These are phyloP conservation scores for Idaea dimidiata DNA, from an alignment of 2,888 invertebrate species.

Conservation along the genomic window DNA sequence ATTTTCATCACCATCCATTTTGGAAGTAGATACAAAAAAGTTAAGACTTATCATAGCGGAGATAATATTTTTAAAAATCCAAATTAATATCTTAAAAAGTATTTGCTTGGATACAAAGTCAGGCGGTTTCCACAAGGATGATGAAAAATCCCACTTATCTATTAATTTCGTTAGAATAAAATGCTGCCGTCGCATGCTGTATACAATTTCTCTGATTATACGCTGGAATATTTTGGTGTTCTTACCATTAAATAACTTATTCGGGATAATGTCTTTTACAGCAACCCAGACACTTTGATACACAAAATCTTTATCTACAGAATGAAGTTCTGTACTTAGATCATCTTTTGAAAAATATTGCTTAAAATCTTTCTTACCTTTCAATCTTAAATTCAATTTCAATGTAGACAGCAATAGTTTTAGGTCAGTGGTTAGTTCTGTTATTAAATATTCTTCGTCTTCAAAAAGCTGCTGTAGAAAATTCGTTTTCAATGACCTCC, in stretches of 20 bases:
- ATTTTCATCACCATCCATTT: constrained; percentile 65
- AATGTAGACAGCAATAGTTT: constrained; percentile 37
- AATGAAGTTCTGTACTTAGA: constrained; percentile 29
- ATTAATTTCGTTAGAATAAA: constrained; percentile 42
- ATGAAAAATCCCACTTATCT: constrained; percentile 54
- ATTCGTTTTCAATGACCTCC: constrained; percentile 37
- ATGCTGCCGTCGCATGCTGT: constrained; percentile 67
- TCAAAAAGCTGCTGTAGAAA: constrained; percentile 38
- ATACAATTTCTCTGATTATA: constrained; percentile 46
- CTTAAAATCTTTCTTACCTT: constrained; percentile 55
- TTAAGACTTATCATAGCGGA: constrained; percentile 63
- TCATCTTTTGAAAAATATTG: constrained; percentile 39
- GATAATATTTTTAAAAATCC: constrained; percentile 58
- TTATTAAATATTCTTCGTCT: constrained; percentile 37
- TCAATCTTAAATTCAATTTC: constrained; percentile 44
- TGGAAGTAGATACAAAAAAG: constrained; percentile 70
- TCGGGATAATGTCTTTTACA: constrained; percentile 56
- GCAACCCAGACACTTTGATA: constrained; percentile 47
- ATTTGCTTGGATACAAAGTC: constrained; percentile 28
- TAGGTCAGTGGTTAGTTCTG: constrained; percentile 41
- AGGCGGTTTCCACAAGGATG: constrained; percentile 45
- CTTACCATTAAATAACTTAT: constrained; percentile 45
- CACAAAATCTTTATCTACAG: constrained; percentile 50
- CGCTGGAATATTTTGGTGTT: constrained; percentile 59
- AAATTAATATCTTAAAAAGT: constrained; percentile 43